Conservation (phyloP, 2,888 invertebrate genomes). For the Agrotis exclamationis region DNA sequence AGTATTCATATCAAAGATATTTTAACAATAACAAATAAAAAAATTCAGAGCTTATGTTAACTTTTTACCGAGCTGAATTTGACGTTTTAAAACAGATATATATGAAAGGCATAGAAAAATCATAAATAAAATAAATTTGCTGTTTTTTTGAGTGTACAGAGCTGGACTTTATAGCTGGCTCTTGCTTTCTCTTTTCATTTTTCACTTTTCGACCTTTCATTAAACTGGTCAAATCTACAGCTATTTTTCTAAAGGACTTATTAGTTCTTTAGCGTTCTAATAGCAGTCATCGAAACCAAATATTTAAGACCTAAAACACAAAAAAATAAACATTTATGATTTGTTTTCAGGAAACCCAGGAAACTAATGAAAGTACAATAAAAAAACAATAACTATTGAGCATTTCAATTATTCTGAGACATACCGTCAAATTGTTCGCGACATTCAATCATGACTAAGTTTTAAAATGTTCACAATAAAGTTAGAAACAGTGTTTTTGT, state of each 20-base stretch:
- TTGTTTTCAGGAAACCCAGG: neutral
- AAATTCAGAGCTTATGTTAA: too few species aligned
- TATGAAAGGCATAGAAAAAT: too few species aligned
- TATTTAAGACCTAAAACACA: neutral
- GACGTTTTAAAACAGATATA: too few species aligned
- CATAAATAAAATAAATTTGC: neutral
- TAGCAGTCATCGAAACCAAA: neutral
- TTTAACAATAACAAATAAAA: too few species aligned
- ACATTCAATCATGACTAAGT: constrained; percentile 15
- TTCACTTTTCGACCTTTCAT: neutral
- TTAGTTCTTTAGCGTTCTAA: neutral
- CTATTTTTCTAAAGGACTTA: neutral
- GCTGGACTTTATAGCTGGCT: neutral
- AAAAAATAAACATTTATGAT: neutral
- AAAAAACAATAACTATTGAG: constrained; percentile 28
- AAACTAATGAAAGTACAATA: constrained; percentile 16
- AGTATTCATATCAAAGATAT: too few species aligned
- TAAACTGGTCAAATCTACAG: neutral
- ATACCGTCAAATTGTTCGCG: constrained; percentile 38
- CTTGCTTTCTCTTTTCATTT: neutral
- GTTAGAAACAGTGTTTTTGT: constrained; percentile 25
- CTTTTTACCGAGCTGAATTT: too few species aligned
- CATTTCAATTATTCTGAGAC: constrained; percentile 37
- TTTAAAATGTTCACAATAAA: constrained; percentile 42
- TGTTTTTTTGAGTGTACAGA: too few species aligned